Base-by-base conservation (phyloP, 2,888 invertebrate genomes). In the Eilema sororculum region DNA sequence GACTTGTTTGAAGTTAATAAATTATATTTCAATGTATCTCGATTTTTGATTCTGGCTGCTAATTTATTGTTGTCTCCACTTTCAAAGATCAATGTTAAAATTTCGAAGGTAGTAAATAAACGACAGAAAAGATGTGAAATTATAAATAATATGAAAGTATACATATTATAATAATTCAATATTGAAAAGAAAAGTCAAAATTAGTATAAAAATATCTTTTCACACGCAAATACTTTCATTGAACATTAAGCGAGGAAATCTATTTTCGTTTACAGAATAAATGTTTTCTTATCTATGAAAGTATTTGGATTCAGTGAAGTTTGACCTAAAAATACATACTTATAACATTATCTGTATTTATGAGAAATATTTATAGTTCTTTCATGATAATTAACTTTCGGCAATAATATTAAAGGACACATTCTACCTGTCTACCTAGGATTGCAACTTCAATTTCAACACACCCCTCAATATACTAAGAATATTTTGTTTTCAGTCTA, bases 271-370 rank as follows among this genome's bases (percentile, higher is more conserved):
- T n/a, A n/a, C n/a, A n/a, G n/a, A n/a, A n/a, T n/a, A n/a, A n/a
- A n/a, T n/a, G n/a, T n/a, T n/a, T n/a, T n/a, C n/a, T n/a, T 25
- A 25, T 58, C 30, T 20, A 25, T 25, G 3, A 28, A 52, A 28
- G 3, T 63, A 63, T 20, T 63, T 63, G 3, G 28, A 46, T 64
- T 64, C 25, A n/a, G n/a, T 52, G 12, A 28, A 64, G 30, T 60
- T n/a, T 28, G 30, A n/a, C 28, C 30, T 10, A 60, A 60, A 28
- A 30, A 60, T 9, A 20, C 2, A 30, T 24, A 22, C 4, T 57
- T 12, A 24, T 30, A 28, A 25, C 4, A 25, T 24, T 13, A 58
- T 57, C n/a, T n/a, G 22, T 57, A 24, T 6, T 4, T 58, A 58
- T 57, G 25, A 57, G 57, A 41, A 41, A 16, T n/a, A 24, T 12